These are phyloP conservation scores for Zophobas atratus DNA, from an alignment of 1,140 invertebrate species.

Conservation along the genomic window DNA sequence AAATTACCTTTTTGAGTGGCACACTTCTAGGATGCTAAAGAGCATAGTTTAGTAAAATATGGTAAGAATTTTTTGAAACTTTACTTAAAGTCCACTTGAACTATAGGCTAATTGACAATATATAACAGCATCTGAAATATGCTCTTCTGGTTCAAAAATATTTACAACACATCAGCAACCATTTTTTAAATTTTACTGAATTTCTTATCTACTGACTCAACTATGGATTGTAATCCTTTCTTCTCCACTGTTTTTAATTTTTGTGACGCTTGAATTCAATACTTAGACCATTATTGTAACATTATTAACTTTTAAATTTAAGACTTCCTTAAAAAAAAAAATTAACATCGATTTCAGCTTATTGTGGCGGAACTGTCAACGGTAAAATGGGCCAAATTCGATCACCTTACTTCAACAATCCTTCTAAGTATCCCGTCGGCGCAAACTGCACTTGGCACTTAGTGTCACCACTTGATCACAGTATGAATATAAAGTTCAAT, in stretches of 20 bases:
- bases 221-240: no score
- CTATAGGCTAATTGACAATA: no score
- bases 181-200: no score
- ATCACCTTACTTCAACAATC: slow-evolving; percentile 70
- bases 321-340: no score
- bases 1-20: no score
- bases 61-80: neutral
- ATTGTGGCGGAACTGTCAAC: slow-evolving; percentile 74
- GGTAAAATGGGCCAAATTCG: slow-evolving; percentile 72
- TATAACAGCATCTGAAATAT: no score
- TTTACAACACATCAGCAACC: no score
- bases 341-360: slow-evolving; percentile 42
- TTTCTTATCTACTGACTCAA: no score
- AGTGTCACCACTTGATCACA: slow-evolving; percentile 70
- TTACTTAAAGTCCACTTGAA: neutral
- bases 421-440: slow-evolving; percentile 4
- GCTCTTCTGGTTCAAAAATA: no score
- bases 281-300: neutral
- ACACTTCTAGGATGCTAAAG: no score
- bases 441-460: slow-evolving; percentile 74
- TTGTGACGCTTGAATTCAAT: neutral
- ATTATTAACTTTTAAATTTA: neutral
- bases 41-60: neutral
- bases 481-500: slow-evolving; percentile 71
- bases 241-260: no score